phyloP scores from a whole-genome alignment of 2,888 invertebrate species.

The Celastrina argiolus region DNA sequence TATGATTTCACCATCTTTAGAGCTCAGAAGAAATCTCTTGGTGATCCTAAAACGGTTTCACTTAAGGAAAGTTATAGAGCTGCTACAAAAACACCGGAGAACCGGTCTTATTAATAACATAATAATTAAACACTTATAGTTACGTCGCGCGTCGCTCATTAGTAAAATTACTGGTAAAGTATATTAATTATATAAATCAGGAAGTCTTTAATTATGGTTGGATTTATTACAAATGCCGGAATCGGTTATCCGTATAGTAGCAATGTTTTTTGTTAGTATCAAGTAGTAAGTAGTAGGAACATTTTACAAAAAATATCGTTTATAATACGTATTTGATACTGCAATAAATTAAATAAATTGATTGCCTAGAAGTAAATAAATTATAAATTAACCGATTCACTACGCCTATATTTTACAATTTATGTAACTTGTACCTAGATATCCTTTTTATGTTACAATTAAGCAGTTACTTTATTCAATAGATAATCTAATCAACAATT shows the following conservation, averaged over 20 bases:
- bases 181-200: constrained; percentile 62
- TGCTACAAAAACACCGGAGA: constrained; percentile 42
- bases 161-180: constrained; percentile 68
- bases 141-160: constrained; percentile 52
- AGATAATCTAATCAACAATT: background rate
- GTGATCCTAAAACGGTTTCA: constrained; percentile 61
- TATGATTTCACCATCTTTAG: constrained; percentile 63
- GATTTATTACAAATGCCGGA: constrained; percentile 36
- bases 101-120: constrained; percentile 34
- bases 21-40: constrained; percentile 55
- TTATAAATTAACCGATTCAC: no score
- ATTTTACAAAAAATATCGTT: background rate
- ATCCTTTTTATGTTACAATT: no score
- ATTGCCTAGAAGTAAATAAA: no score
- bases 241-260: constrained; percentile 24
- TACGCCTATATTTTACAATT: no score
- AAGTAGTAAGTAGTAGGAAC: background rate
- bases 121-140: constrained; percentile 64
- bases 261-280: constrained; percentile 8
- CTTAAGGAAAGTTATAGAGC: constrained; percentile 51
- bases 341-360: no score
- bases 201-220: constrained; percentile 54
- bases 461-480: background rate
- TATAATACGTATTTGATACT: no score
- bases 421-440: no score